Evolutionary conservation across 1,140 invertebrate genomes (phyloP), one percentile per base, ranked within the genome.

Genomic region (Antheraea pernyi): DNA sequence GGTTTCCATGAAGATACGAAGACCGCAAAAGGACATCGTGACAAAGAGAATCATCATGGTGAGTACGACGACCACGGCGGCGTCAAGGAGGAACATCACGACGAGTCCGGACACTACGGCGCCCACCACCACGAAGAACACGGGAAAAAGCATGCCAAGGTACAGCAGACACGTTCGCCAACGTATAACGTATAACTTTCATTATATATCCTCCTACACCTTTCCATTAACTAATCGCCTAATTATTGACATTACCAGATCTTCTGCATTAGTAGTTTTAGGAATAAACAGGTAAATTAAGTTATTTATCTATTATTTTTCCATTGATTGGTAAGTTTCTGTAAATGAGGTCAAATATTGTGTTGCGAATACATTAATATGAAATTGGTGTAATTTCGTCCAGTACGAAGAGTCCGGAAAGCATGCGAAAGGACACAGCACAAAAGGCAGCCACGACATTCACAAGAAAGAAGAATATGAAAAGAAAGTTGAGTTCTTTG

Each of bases 401-500:
- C 74, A 94, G 93, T 94, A 93, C 72, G 93, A 93, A 39, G 95
- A 96, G 77, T 93, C 94, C 0, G 95, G 94, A 0, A 94, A 95
- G 75, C 95, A 96, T 70, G 94, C 94, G 13, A 95, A 96, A 83
- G 95, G 95, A 0, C 95, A 96, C 83, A 95, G 94, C 78, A 96
- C 95, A 0, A 95, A 96, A 82, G 95, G 95, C 8, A 94, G 94
- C 75, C 95, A 96, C 75, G 95, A 95, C 74, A 94, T 96, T 37
- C 95, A 95, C 78, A 96, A 96, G 79, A 96, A 95, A 81, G 95
- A 96, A 70, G 95, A 96, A 75, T 96, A 95, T 77, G 94, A 95
- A 73, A 96, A 96, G 83, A 95, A 95, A 71, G 94, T 95, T 11
- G 94, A 96, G 76, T 96, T 96, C 91, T 96, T 95, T 72, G 95